Evolutionary conservation across 2,113 vertebrate species (phyloP).

Genomic region (Platysteira castanea): DNA sequence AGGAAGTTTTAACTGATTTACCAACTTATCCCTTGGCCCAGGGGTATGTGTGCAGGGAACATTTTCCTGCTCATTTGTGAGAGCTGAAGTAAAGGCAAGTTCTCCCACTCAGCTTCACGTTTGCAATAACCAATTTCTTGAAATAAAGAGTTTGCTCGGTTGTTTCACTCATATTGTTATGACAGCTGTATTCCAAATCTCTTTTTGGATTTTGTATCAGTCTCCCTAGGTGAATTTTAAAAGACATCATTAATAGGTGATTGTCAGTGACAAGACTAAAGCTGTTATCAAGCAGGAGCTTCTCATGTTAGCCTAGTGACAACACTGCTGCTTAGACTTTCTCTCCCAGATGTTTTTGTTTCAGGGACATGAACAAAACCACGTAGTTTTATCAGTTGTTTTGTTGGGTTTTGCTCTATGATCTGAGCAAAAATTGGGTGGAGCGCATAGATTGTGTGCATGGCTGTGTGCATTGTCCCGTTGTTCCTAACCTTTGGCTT

Average conservation of each 20-base stretch:
- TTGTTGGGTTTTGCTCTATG: not conserved
- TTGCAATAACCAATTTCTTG: not conserved
- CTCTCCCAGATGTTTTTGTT: not conserved
- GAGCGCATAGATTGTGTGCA: not conserved
- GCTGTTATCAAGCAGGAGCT: not conserved
- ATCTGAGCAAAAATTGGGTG: not conserved
- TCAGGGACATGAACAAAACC: not conserved
- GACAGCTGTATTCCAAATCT: conserved; percentile 51
- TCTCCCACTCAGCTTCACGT: not conserved
- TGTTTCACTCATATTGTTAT: conserved; percentile 41
- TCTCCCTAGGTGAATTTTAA: conserved; percentile 45
- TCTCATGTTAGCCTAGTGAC: conserved; percentile 1
- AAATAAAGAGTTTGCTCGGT: not conserved
- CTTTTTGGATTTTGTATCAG: conserved; percentile 26
- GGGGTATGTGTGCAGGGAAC: not conserved
- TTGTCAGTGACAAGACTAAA: conserved; percentile 31
- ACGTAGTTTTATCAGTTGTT: not conserved
- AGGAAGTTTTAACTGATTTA: not conserved
- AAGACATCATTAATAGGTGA: conserved; percentile 24
- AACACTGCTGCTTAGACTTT: not conserved
- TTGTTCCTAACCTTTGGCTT: not conserved
- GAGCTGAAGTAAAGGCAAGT: not conserved
- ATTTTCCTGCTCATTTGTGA: not conserved
- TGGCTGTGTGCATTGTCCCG: not conserved
- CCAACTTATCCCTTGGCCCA: not conserved